Evolutionary conservation across 2,888 invertebrate species (phyloP).

Genomic region (Drosophila emarginata): DNA sequence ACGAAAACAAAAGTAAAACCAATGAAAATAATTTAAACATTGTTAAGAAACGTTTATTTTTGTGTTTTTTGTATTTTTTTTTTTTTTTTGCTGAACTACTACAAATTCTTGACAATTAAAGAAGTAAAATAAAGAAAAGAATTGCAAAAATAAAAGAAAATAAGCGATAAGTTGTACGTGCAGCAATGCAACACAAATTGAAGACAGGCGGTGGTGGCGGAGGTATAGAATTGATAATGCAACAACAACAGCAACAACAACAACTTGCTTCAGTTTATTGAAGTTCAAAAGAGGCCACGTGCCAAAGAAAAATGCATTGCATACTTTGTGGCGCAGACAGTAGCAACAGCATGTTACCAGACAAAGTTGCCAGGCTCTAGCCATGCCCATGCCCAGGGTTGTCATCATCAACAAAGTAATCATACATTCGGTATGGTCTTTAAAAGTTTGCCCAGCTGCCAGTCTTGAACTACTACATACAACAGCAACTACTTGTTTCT

Average conservation of each 20-base stretch:
- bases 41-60: no score
- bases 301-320: conserved; percentile 59
- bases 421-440: conserved; percentile 54
- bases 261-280: conserved; percentile 5
- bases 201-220: no score
- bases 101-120: conserved; percentile 15
- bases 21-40: conserved; percentile 2
- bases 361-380: conserved; percentile 29
- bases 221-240: conserved; percentile 23
- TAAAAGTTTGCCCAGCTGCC: conserved; percentile 68
- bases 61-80: no score
- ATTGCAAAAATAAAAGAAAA: conserved; percentile 11
- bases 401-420: conserved; percentile 77
- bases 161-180: conserved; percentile 63
- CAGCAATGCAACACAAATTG: conserved; percentile 68
- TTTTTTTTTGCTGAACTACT: conserved; percentile 29
- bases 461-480: conserved; percentile 23
- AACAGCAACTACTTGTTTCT: not conserved
- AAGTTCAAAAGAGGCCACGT: conserved; percentile 42
- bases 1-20: conserved; percentile 50
- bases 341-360: conserved; percentile 35
- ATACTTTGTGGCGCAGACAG: conserved; percentile 64
- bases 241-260: conserved; percentile 16
- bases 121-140: conserved; percentile 34
- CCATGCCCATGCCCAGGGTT: conserved; percentile 37